Base-by-base conservation (phyloP, 2,888 invertebrate genomes). In the Meiosimyza platycephala region DNA sequence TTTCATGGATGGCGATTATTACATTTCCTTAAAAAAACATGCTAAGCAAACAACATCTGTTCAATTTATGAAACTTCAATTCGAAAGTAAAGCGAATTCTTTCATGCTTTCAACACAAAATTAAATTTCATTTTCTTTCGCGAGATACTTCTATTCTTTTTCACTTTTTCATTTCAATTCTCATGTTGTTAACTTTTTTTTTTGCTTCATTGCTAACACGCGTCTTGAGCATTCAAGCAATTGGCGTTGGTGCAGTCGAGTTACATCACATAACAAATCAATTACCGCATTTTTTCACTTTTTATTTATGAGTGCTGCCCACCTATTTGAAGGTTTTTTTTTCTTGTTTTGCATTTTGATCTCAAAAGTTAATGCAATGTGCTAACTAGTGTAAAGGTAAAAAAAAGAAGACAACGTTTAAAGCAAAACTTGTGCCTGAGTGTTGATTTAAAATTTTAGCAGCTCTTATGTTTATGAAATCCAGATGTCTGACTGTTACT, bases 211-310 rank as follows among this genome's bases (percentile, higher is more conserved):
- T 40, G 40, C 22, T 60, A 15, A 33, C 59, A 16, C 47, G 33
- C 33, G 15, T 62, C 47, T 40, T 40, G 1, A 50, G 18, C 15
- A 64, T 51, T 64, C 18, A 28, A 50, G 51, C 51, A 40, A 40
- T 40, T 40, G 40, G 40, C 40, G 40, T 6, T 22, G 22, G 51
- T 64, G 64, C 64, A 64, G 51, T 51, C 64, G 50, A 51, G 51
- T 64, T 51, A 64, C 51, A 64, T 50, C 64, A 18, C 64, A 40
- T 40, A 40, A 40, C 40, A 64, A 50, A 64, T 64, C 64, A 64
- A 50, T 64, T 64, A 64, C 40, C 64, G 64, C 64, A 64, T 64
- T 64, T 60, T 9, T 40, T 40, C 40, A 40, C 40, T 40, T 40
- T 57, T 28, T 28, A 15, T 13, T 22, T 57, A 28, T 57, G 16